Base-by-base conservation (phyloP, 2,888 invertebrate species). In the Sycophila texana region DNA sequence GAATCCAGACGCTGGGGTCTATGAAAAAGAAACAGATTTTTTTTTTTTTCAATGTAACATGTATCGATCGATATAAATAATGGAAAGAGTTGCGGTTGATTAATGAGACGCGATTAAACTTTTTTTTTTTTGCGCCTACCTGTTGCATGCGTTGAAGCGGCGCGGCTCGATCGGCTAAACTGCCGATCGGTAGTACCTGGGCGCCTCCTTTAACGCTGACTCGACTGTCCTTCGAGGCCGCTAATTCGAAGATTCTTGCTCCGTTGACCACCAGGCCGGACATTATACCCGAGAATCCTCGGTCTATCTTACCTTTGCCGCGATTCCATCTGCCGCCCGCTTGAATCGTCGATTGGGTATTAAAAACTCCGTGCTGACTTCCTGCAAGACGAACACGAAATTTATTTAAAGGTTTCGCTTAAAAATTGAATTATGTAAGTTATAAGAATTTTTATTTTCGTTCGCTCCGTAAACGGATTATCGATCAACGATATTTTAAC, bases 251-350 rank as follows among this genome's bases (percentile, higher is more conserved):
- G 22, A 98, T 93, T 67, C 96, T 91, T 77, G 95, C 93, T 7
- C 97, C 96, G 88, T 98, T 98, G 76, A 97, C 95, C 16, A 97
- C 97, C 13, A 98, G 92, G 0, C 98, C 99, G 2, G 98, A 95
- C 77, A 98, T 93, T 49, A 97, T 95, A 0, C 98, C 99, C 78
- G 95, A 93, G 91, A 97, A 98, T 1, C 97, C 94, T 58, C 96
- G 92, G 86, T 95, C 95, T 68, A 96, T 94, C 82, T 93, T 91
- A 73, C 93, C 93, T 85, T 94, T 94, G 71, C 94, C 93, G 78
- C 92, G 91, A 81, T 94, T 95, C 91, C 94, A 95, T 88, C 95
- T 94, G 0, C 98, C 98, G 5, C 98, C 98, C 47, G 98, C 94
- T 84, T 96, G 96, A 60, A 98, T 94, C 63, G 94, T 95, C 1